Base-by-base conservation (phyloP, 2,888 invertebrate genomes). In the Phymatocera aterrima region DNA sequence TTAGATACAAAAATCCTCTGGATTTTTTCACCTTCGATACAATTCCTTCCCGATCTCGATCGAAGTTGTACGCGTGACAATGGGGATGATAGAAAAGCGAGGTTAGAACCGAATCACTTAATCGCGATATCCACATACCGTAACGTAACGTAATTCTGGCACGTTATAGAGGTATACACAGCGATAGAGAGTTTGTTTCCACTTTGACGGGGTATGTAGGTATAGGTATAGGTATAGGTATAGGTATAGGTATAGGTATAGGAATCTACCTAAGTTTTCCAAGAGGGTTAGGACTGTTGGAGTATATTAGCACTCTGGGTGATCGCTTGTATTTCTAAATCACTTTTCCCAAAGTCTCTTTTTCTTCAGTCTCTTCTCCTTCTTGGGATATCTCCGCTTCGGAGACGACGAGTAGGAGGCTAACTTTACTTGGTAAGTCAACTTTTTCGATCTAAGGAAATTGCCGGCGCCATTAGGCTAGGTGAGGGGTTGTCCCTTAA, bases 391-490 rank as follows among this genome's bases (percentile, higher is more conserved):
- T n/a, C 37, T 15, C 43, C 1, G 43, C 24, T n/a, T n/a, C n/a
- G n/a, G n/a, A n/a, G n/a, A n/a, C 24, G 65, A 6, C 37, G 12
- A n/a, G 64, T 24, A 21, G 4, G 24, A 34, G 3, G 31, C 24
- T n/a, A 72, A 48, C 51, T 72, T 51, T 34, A n/a, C 51, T 72
- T 51, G 31, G 48, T 6, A 31, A 72, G 72, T 51, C 72, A 72
- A 72, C 72, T 72, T 72, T 72, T 72, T 72, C 72, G 72, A 72
- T 72, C 72, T 72, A 72, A 72, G 72, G 72, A 72, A 72, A 72
- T 72, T 72, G 72, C 72, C 72, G 34, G 48, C 51, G 31, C 72
- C 72, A 72, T 72, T 72, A 72, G 72, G 48, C 72, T 72, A 72
- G 72, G 51, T 34, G 31, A 51, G 51, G 64, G 72, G 64, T 64